These are phyloP conservation scores for Andrena chrysosceles DNA, from an alignment of 2,888 invertebrate species.

Conservation along the genomic window DNA sequence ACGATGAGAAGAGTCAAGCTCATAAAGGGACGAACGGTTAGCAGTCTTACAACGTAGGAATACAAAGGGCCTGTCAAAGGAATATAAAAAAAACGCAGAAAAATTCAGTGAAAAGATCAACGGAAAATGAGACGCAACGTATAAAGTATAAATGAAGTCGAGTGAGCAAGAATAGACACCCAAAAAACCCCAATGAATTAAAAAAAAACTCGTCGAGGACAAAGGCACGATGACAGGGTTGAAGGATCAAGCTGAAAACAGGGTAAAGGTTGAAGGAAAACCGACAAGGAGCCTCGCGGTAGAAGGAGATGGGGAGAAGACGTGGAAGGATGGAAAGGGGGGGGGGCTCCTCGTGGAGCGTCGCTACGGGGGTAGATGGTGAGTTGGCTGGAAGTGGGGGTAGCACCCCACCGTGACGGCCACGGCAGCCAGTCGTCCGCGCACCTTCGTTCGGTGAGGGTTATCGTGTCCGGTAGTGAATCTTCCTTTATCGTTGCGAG, in stretches of 20 bases:
- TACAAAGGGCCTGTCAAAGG: neutral
- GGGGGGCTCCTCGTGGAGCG: slow-evolving; percentile 17
- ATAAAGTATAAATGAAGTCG: neutral
- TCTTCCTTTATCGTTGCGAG: slow-evolving; percentile 34
- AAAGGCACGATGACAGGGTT: neutral
- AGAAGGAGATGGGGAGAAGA: slow-evolving; percentile 33
- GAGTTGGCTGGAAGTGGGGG: slow-evolving; percentile 33
- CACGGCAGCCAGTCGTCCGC: slow-evolving; percentile 81
- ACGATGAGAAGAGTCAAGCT: neutral
- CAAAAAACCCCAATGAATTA: too few species aligned
- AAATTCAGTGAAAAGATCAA: neutral
- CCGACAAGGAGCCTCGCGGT: neutral
- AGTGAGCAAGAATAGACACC: neutral
- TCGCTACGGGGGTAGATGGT: slow-evolving; percentile 24
- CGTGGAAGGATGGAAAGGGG: slow-evolving; percentile 26
- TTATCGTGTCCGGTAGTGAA: slow-evolving; percentile 67
- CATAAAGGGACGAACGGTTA: neutral
- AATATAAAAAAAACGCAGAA: neutral
- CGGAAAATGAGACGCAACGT: neutral
- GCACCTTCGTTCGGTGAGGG: slow-evolving; percentile 83
- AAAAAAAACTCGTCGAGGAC: neutral
- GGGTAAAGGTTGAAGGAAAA: slow-evolving; percentile 32
- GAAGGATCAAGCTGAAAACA: slow-evolving; percentile 15
- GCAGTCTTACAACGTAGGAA: too few species aligned
- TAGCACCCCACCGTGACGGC: slow-evolving; percentile 76